These are phyloP conservation scores for Neoitamus cyanurus DNA, from an alignment of 2,888 invertebrate genomes.

Conservation along the genomic window DNA sequence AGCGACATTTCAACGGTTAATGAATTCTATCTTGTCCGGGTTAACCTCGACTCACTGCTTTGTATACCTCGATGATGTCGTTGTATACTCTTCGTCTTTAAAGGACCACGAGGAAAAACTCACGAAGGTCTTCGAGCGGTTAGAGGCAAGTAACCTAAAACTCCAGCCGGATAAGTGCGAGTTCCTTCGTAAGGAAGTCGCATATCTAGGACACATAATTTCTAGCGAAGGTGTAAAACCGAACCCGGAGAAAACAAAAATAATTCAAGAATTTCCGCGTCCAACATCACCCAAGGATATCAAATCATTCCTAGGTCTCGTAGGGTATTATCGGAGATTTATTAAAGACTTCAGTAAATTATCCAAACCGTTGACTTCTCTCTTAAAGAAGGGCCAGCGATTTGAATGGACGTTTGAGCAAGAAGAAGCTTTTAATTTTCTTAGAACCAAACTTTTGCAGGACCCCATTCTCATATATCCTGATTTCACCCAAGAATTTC, in stretches of 20 bases:
- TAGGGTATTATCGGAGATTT: not conserved
- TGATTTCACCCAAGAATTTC: not conserved
- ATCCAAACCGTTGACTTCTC: conserved; percentile 56
- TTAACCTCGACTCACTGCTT: conserved; percentile 41
- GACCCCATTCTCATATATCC: not conserved
- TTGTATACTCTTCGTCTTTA: conserved; percentile 45
- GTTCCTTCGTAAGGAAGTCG: conserved; percentile 42
- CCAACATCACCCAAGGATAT: conserved; percentile 48
- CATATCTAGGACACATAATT: conserved; percentile 47
- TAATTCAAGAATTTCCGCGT: conserved; percentile 44
- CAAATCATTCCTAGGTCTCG: not conserved
- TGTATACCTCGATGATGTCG: conserved; percentile 49
- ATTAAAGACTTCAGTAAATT: conserved; percentile 55
- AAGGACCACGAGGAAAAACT: conserved; percentile 46
- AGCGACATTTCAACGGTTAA: conserved; percentile 49
- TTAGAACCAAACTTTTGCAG: not conserved
- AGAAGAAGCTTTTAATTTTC: conserved; percentile 9
- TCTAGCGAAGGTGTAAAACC: conserved; percentile 22
- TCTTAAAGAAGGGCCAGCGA: not conserved
- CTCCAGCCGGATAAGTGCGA: conserved; percentile 40
- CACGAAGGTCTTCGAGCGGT: conserved; percentile 7
- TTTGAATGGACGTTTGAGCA: conserved; percentile 33
- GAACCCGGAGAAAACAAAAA: conserved; percentile 18
- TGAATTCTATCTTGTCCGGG: conserved; percentile 47
- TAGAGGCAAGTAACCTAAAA: conserved; percentile 41